Base-by-base conservation (phyloP, 1,140 invertebrate species). In the Bactericera cockerelli region DNA sequence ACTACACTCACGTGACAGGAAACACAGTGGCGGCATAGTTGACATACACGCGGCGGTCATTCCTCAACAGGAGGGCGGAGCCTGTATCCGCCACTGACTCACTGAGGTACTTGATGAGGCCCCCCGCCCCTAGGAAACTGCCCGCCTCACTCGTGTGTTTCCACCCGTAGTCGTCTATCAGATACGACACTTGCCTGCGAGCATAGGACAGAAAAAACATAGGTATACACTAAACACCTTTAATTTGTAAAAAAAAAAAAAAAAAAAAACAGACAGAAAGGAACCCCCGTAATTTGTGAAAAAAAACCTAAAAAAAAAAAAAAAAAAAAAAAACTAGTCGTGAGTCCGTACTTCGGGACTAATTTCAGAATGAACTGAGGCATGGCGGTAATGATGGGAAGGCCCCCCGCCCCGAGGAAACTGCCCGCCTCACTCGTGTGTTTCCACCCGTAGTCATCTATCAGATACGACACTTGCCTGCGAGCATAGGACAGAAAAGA, bases 1-100 rank as follows among this genome's bases (percentile, higher is more conserved):
- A n/a, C n/a, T n/a, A n/a, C 13, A 49, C 42, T 49, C 22, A 49
- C 42, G 42, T 49, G 3, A 49, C 42, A 6, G 42, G 22, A n/a
- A 49, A 49, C n/a, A 49, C 42, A 49, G 42, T 49, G 22, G 42
- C 42, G 3, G 42, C 42, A 49, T 49, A 49, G 42, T 49, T 49
- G 42, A 49, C 42, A 16, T 49, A 49, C 4, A 49, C 42, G n/a
- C 42, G n/a, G n/a, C 42, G 42, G 19, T 49, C 42, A 49, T 49
- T 49, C n/a, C 42, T 6, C 3, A 49, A n/a, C 42, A 49, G 22
- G 4, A 49, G 19, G n/a, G 42, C n/a, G n/a, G 42, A 49, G 4
- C 42, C 42, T 4, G 42, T 49, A 22, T 49, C 42, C n/a, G 42
- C 42, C 22, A 49, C 22, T n/a, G 6, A 6, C n/a, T 4, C n/a